Evolutionary conservation across 1,140 invertebrate species (phyloP).

Genomic region (Anadara kagoshimensis): DNA sequence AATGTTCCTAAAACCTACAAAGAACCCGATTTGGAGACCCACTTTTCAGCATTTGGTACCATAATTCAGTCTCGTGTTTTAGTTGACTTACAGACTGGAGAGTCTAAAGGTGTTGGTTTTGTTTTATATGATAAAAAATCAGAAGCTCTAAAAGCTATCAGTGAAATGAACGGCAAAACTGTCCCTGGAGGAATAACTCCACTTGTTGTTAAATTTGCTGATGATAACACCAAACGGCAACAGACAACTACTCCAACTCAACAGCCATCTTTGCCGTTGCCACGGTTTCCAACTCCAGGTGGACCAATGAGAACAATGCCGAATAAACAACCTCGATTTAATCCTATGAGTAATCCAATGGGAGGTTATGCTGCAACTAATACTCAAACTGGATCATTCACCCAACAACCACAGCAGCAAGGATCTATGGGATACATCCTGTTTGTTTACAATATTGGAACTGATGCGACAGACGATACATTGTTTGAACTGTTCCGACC

Average conservation of each 20-base stretch:
- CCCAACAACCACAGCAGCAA: slow-evolving; percentile 14
- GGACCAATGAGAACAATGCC: background rate
- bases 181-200: slow-evolving; percentile 88
- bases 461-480: slow-evolving; percentile 70
- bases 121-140: slow-evolving; percentile 78
- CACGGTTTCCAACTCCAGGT: slow-evolving; percentile 16
- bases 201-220: slow-evolving; percentile 91
- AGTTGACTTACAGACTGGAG: slow-evolving; percentile 88
- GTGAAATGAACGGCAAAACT: slow-evolving; percentile 87
- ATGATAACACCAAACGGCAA: slow-evolving; percentile 88
- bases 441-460: slow-evolving; percentile 75
- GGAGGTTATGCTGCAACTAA: slow-evolving; percentile 27
- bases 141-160: slow-evolving; percentile 91
- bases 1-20: slow-evolving; percentile 84
- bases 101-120: slow-evolving; percentile 91
- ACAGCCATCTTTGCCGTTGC: slow-evolving; percentile 11
- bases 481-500: slow-evolving; percentile 72
- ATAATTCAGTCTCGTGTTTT: slow-evolving; percentile 94
- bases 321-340: slow-evolving; percentile 1
- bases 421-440: slow-evolving; percentile 51
- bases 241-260: slow-evolving; percentile 40
- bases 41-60: slow-evolving; percentile 89
- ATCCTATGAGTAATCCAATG: slow-evolving; percentile 52
- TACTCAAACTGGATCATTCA: background rate
- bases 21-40: slow-evolving; percentile 85